Evolutionary conservation across 2,888 invertebrate species (phyloP), one percentile per base, ranked within the genome.

Genomic region (Germaria angustata): DNA sequence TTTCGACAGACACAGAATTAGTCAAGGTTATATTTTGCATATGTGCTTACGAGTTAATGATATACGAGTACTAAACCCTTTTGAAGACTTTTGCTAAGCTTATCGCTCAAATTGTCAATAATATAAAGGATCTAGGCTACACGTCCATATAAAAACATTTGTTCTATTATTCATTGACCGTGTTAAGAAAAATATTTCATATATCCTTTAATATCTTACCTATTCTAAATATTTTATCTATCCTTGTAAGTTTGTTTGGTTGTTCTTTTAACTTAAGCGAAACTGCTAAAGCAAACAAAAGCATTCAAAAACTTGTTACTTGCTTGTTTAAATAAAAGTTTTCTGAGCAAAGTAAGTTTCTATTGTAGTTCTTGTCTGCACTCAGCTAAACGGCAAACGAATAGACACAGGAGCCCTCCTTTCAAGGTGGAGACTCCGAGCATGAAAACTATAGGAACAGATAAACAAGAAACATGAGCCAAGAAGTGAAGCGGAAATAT

Each of bases 401-500:
- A 46, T 15, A 39, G 59, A 51, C 39, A 57, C 46, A 28, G 36
- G 41, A 66, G 24, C 32, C 22, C 13, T 28, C 6, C 11, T 6
- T 32, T 41, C n/a, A 41, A 55, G 53, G 5, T 13, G 32, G 15
- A 55, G 36, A 59, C 22, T 39, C 2, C 59, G 46, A 36, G 32
- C 24, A 28, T 15, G 8, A 63, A 63, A 36, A 55, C 44, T 78
- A 78, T 55, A 63, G 55, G 24, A 49, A 71, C 39, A 71, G 49
- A 39, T 55, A 78, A 68, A 39, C 24, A 69, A 65, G 63, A 55
- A 73, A 77, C 78, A 78, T 65, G 55, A 63, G 78, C 44, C 24
- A 73, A 82, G 81, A 82, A 82, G 57, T 82, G 73, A 82, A 75
- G 75, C 78, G 69, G 78, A 82, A 82, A 65, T 82, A 82, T 82